Evolutionary conservation across 1,140 invertebrate species (phyloP).

Genomic region (Magallana ariakensis): DNA sequence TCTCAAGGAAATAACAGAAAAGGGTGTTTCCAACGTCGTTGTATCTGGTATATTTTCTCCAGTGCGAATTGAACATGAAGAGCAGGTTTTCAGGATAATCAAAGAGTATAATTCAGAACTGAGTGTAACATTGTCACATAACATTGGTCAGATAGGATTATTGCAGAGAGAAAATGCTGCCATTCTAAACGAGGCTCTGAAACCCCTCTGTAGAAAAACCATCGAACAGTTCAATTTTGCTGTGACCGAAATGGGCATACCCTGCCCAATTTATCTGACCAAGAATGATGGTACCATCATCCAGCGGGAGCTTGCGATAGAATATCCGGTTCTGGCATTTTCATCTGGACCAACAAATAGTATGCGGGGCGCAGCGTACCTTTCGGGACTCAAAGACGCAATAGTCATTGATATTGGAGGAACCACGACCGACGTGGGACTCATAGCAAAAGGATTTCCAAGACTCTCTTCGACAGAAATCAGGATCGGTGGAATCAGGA

Average conservation of each 20-base stretch:
- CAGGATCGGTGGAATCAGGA: conserved; percentile 70
- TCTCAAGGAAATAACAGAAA: conserved; percentile 56
- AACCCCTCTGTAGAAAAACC: conserved; percentile 70
- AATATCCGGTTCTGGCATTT: conserved; percentile 72
- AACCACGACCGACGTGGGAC: conserved; percentile 74
- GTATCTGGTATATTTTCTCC: conserved; percentile 73
- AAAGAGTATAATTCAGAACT: conserved; percentile 63
- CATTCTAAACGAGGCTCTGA: conserved; percentile 75
- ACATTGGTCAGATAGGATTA: conserved; percentile 74
- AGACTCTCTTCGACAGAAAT: conserved; percentile 71
- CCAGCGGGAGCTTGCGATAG: conserved; percentile 60
- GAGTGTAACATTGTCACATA: conserved; percentile 70
- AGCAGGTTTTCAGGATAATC: conserved; percentile 59
- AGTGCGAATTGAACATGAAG: conserved; percentile 67
- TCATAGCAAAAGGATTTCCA: conserved; percentile 73
- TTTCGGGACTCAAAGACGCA: conserved; percentile 70
- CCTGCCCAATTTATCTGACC: conserved; percentile 74
- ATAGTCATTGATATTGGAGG: conserved; percentile 78
- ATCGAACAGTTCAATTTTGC: conserved; percentile 69
- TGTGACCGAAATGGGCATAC: conserved; percentile 65
- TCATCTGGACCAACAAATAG: conserved; percentile 78
- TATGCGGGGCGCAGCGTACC: conserved; percentile 77
- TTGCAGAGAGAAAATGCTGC: conserved; percentile 76
- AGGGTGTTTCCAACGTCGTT: conserved; percentile 68
- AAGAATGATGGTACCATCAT: conserved; percentile 75